phyloP scores from a whole-genome alignment of 2,113 vertebrate species.

The Ophthalmotilapia sp. region DNA sequence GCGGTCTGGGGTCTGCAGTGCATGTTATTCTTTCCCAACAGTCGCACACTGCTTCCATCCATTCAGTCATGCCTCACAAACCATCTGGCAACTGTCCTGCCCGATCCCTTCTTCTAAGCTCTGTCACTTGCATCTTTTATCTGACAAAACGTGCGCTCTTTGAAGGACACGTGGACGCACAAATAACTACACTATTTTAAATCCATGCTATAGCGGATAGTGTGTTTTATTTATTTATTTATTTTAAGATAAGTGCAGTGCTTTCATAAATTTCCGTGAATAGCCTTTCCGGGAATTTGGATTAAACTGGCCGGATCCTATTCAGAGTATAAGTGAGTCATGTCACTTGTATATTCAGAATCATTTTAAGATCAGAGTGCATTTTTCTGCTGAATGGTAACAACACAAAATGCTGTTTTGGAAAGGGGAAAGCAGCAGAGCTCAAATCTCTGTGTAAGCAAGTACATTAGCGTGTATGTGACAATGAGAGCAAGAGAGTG shows the following conservation, averaged over 20 bases:
- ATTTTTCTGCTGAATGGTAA: not conserved
- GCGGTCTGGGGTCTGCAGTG: slow-evolving; percentile 46
- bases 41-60: slow-evolving; percentile 15
- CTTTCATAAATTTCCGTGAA: not conserved
- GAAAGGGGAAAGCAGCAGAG: not conserved
- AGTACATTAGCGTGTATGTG: not conserved
- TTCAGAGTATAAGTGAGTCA: not conserved
- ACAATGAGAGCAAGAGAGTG: not conserved
- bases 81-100: not conserved
- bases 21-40: slow-evolving; percentile 50
- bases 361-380: not conserved
- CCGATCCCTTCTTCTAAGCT: not conserved
- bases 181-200: not conserved
- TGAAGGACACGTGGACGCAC: not conserved
- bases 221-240: not conserved
- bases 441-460: not conserved
- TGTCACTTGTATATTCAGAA: not conserved
- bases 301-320: not conserved
- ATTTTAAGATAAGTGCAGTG: too few relatives aligned
- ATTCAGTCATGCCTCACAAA: not conserved
- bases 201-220: not conserved
- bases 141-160: not conserved
- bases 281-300: not conserved
- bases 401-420: not conserved
- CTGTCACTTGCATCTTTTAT: not conserved